Evolutionary conservation across 2,113 vertebrate genomes (phyloP).

Genomic region (Crocuta crocuta): DNA sequence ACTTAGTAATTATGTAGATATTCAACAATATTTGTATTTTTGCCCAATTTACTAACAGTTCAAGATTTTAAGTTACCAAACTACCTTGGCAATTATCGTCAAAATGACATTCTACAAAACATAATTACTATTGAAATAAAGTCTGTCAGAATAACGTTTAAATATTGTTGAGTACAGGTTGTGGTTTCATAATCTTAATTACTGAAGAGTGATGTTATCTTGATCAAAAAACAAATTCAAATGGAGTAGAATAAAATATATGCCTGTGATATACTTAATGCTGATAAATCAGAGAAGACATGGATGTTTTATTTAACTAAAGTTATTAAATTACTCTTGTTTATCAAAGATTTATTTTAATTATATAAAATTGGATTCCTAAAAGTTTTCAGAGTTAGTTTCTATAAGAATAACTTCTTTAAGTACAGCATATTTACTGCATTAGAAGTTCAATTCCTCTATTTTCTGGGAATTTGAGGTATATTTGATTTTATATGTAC

Average conservation of each 20-base stretch:
- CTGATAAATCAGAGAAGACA: not conserved
- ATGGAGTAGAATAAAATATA: not conserved
- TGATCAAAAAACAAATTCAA: constrained; percentile 1
- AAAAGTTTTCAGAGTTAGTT: not conserved
- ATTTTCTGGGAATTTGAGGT: not conserved
- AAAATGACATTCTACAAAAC: not conserved
- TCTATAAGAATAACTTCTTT: constrained; percentile 4
- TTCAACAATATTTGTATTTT: not conserved
- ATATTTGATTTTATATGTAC: not conserved
- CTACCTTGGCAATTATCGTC: constrained; percentile 8
- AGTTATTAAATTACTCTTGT: constrained; percentile 8
- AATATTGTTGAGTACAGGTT: not conserved
- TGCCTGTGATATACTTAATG: not conserved
- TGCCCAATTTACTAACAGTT: not conserved
- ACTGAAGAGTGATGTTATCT: not conserved
- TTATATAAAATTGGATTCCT: not conserved
- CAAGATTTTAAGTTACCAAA: not conserved
- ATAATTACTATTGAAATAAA: constrained; percentile 25
- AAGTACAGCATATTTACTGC: not conserved
- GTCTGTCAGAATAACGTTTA: not conserved
- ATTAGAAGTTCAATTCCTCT: not conserved
- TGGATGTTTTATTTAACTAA: not conserved
- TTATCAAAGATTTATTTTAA: not conserved
- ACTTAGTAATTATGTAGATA: not conserved
- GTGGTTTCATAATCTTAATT: constrained; percentile 5